Base-by-base conservation (phyloP, 2,888 invertebrate species). In the Hydriomena furcata region DNA sequence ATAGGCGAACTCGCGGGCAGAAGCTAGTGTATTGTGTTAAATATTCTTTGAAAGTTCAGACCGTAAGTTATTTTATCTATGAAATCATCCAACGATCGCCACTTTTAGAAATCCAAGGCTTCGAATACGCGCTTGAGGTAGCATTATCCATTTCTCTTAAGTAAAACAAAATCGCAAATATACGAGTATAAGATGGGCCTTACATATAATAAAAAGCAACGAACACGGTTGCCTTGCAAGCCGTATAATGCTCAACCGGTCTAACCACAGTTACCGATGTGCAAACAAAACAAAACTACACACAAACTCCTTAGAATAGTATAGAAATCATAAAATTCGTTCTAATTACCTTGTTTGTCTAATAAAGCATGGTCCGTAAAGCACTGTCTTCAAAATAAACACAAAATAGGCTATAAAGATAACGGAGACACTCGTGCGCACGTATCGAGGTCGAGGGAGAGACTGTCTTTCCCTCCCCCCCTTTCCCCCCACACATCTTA, bases 211-310 rank as follows among this genome's bases (percentile, higher is more conserved):
- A 55, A 53, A 57, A 52, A 55, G 50, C 38, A 47, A 46, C 58
- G n/a, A 59, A 56, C 37, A 54, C 59, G 54, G 58, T 48, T 38
- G 50, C 44, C 52, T 50, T 37, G 40, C 52, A 52, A 55, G 50
- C 40, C 42, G 50, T 43, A 54, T 55, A 60, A 55, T 53, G 51
- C 45, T 44, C 32, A 61, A 65, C 65, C 61, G 61, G 63, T 61
- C 54, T 23, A 11, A 47, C 44, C 27, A 53, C 51, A 53, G 25
- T 35, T 42, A 37, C 40, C 23, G 7, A 17, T 10, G 28, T 28
- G 38, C 27, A 27, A 35, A 41, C 4, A 8, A 17, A 11, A 46
- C 25, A 10, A 27, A 12, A 30, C 10, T 30, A 31, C 13, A 7
- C 23, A 6, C 11, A 13, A 3, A n/a, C 12, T n/a, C 30, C 5